Percentiles rank a stretch among this genome's conserved stretches.
Conservation (phyloP, 2,888 invertebrate species). For the Hanleya hanleyi region DNA sequence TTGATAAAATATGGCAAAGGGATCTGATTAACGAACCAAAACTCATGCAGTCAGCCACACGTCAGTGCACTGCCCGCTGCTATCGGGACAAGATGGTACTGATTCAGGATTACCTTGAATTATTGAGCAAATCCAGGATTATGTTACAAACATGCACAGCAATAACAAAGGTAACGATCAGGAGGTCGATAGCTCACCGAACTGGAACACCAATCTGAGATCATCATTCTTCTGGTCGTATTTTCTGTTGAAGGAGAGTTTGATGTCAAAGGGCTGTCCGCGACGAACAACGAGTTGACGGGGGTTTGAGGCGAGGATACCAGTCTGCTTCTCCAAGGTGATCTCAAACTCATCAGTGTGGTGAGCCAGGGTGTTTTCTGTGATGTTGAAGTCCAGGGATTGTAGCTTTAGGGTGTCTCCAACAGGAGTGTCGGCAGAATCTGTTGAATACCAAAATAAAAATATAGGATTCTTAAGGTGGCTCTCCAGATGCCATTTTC, state of each 20-base stretch:
- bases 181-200: conserved; percentile 34
- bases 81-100: too few relatives aligned
- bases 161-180: too few relatives aligned
- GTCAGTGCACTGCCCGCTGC: too few relatives aligned
- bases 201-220: conserved; percentile 85
- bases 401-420: conserved; percentile 30
- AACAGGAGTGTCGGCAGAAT: not conserved
- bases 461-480: not conserved
- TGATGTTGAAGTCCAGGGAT: conserved; percentile 81
- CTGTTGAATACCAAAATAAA: not conserved
- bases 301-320: conserved; percentile 81
- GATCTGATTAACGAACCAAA: too few relatives aligned
- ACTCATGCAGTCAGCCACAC: too few relatives aligned
- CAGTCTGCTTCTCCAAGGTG: conserved; percentile 67
- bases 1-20: too few relatives aligned
- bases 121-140: too few relatives aligned
- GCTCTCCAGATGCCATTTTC: too few relatives aligned
- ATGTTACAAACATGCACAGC: too few relatives aligned
- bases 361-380: conserved; percentile 82
- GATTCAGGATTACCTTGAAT: too few relatives aligned
- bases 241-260: conserved; percentile 82
- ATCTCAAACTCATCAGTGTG: conserved; percentile 82
- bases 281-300: conserved; percentile 82
- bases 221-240: conserved; percentile 85
- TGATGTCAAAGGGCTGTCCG: conserved; percentile 83